Percentiles rank a stretch among this genome's conserved stretches.
These are phyloP conservation scores for Lepidurus arcticus DNA, from an alignment of 1,140 invertebrate species.

Conservation along the genomic window DNA sequence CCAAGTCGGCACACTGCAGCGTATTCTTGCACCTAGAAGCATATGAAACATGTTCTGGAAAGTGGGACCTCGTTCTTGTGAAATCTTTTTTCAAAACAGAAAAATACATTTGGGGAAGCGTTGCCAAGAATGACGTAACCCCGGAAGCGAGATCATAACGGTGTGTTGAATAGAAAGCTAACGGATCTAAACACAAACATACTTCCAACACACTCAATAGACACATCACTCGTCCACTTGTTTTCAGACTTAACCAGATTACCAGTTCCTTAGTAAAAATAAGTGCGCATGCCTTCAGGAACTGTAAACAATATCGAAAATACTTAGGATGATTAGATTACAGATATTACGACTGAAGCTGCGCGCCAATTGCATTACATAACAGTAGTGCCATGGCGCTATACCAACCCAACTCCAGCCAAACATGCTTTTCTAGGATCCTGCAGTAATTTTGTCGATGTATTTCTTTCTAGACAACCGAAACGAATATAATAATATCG, in stretches of 20 bases:
- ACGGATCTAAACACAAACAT: background rate
- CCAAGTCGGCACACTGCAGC: background rate
- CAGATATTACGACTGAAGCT: no score
- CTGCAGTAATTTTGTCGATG: no score
- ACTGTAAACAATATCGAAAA: no score
- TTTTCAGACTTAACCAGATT: background rate
- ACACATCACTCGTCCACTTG: background rate
- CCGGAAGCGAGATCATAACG: background rate
- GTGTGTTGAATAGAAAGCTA: conserved; percentile 15
- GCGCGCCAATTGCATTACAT: no score
- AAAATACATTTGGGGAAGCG: background rate
- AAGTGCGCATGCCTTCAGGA: no score
- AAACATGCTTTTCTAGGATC: no score
- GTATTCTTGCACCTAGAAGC: background rate
- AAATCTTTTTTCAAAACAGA: background rate
- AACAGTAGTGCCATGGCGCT: no score
- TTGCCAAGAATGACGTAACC: conserved; percentile 16
- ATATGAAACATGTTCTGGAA: conserved; percentile 2
- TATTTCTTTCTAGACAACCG: no score
- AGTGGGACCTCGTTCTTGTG: background rate
- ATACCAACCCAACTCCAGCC: no score
- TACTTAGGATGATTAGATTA: no score
- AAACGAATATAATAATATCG: no score
- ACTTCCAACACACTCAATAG: background rate
- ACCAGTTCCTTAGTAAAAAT: no score